Evolutionary conservation across 2,888 invertebrate species (phyloP).

Genomic region (Drosophila pullipes): DNA sequence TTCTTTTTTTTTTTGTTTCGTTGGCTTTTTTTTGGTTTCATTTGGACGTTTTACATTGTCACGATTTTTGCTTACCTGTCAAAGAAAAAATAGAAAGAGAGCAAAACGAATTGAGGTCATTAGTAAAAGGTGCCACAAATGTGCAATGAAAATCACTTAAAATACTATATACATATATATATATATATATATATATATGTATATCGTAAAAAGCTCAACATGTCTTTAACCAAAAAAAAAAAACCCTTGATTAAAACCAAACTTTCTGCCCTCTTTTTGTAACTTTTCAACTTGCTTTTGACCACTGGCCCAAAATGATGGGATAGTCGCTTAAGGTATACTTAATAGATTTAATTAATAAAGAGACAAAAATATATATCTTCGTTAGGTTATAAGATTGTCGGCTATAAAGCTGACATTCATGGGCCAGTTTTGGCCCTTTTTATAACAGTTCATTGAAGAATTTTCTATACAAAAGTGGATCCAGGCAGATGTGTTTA

Average conservation of each 20-base stretch:
- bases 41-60: constrained; percentile 69
- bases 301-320: background rate
- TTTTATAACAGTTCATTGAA: background rate
- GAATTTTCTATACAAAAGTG: background rate
- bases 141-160: constrained; percentile 48
- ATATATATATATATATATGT: too few relatives aligned
- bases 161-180: background rate
- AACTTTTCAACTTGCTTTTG: background rate
- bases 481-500: accelerated
- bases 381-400: background rate
- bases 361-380: background rate
- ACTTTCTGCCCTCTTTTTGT: too few relatives aligned
- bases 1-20: constrained; percentile 7
- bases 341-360: background rate
- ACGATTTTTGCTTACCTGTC: constrained; percentile 78
- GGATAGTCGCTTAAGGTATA: background rate
- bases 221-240: background rate
- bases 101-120: constrained; percentile 72
- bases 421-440: background rate
- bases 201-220: background rate
- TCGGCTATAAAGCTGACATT: background rate
- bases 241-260: too few relatives aligned
- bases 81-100: constrained; percentile 70
- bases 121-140: constrained; percentile 68
- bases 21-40: constrained; percentile 27